These are phyloP conservation scores for Diadumene lineata DNA, from an alignment of 92 coral and sea anemone species.

Conservation along the genomic window DNA sequence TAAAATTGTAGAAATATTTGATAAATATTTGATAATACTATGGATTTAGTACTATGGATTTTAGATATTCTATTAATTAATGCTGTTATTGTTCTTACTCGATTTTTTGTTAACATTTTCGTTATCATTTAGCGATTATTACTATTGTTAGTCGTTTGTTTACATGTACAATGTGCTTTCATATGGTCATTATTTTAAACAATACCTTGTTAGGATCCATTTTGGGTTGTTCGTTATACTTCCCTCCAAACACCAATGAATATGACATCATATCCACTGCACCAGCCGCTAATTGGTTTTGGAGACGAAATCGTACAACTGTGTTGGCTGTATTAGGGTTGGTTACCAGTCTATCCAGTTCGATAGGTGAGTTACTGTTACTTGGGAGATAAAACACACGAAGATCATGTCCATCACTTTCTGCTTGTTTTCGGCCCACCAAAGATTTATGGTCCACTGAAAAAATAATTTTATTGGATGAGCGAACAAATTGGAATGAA, in stretches of 20 bases:
- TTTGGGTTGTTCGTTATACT: constrained; percentile 51
- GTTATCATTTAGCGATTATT: too few species aligned
- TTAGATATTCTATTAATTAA: too few species aligned
- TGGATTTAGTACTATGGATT: too few species aligned
- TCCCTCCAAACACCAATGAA: constrained; percentile 50
- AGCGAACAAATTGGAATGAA: not conserved
- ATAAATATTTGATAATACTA: too few species aligned
- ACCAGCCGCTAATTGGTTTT: constrained; percentile 33
- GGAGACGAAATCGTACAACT: constrained; percentile 42
- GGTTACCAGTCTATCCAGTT: constrained; percentile 43
- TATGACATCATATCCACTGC: constrained; percentile 30
- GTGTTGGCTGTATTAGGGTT: constrained; percentile 43
- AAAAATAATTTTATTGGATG: not conserved
- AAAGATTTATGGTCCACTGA: constrained; percentile 47
- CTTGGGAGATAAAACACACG: constrained; percentile 42
- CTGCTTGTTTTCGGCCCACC: constrained; percentile 30
- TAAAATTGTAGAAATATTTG: too few species aligned
- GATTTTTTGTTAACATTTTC: too few species aligned
- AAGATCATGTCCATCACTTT: constrained; percentile 43
- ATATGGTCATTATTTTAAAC: too few species aligned
- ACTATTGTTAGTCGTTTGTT: too few species aligned
- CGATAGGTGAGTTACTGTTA: constrained; percentile 17
- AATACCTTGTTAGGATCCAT: constrained; percentile 53
- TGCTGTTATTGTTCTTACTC: too few species aligned
- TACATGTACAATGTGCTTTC: too few species aligned